Percentiles rank a stretch among this genome's conserved stretches.
Conservation (phyloP, 2,113 vertebrate species). For the cattle (Bos taurus) region ARS-UCD2.0 NC_037349.1:46118001-46118500, state of each 20-base stretch:
- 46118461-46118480: background rate
- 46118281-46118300: background rate
- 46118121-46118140: background rate
- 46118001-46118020: background rate
- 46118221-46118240: background rate
- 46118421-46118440: background rate
- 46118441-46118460: background rate
- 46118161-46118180: background rate
- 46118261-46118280: conserved; percentile 5
- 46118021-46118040: background rate
- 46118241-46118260: background rate
- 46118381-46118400: too few species aligned
- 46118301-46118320: background rate
- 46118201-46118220: background rate
- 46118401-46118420: background rate
- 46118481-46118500: background rate
- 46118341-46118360: background rate
- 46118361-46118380: background rate
- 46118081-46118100: background rate
- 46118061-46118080: background rate
- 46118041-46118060: background rate
- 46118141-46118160: background rate
- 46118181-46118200: background rate
- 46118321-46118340: background rate
- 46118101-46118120: background rate